Evolutionary conservation across 2,888 invertebrate genomes (phyloP), one percentile per base, ranked within the genome.

Genomic region (Cotesia congregata): DNA sequence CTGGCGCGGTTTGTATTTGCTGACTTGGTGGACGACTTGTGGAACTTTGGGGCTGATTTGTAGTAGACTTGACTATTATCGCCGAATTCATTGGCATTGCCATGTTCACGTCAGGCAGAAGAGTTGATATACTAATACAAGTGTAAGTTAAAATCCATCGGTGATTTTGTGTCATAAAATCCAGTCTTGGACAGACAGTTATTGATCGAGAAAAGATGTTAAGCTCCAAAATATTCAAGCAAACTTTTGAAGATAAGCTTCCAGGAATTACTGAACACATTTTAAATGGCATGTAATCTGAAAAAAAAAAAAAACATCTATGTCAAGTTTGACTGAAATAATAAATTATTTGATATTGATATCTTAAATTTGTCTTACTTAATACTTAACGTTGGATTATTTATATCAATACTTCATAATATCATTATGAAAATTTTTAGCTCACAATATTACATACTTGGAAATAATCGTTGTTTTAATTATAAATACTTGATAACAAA

Each of bases 131-230:
- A 59, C 81, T 85, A 4, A 84, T 74, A 39, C 88, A 88, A 20
- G 81, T 82, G 20, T 87, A 88, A 79, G 81, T 85, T 12, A 88
- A 82, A 40, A 84, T 82, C 88, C 88, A 88, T 4, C 83, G 75
- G 60, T 84, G 82, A 61, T 82, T 81, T 75, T 86, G 87, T 0
- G 85, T 77, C 9, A 72, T 76, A 3, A 88, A 83, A 15, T 85
- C 84, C 38, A 86, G 67, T 30, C 84, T 83, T 6, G 84, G 83
- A 5, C 88, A 88, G 6, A 80, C 83, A 0, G 84, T 86, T 6
- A 88, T 81, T 3, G 87, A 87, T 69, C 86, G 85, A 41, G 84
- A 71, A 78, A 85, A 85, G 62, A 73, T 76, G 72, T 85, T 85
- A 1, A 88, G 77, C 64, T 86, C 85, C 64, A 86, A 74, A n/a